These are phyloP conservation scores for Antechinus stuartii DNA, from an alignment of 2,113 vertebrate species.

Conservation along the genomic window DNA sequence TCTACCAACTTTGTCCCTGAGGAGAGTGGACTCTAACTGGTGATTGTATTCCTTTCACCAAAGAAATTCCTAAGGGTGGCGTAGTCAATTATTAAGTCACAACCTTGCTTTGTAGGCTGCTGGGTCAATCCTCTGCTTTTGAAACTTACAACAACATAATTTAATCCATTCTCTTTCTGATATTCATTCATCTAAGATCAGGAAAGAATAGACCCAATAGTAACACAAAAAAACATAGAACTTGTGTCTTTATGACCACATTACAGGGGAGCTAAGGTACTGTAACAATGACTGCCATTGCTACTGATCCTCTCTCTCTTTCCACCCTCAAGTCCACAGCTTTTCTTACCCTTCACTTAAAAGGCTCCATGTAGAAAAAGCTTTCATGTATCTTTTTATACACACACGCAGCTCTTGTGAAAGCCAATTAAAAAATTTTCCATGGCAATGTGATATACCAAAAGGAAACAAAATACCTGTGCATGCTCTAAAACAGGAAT, in stretches of 20 bases:
- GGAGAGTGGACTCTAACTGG: neutral
- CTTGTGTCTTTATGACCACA: neutral
- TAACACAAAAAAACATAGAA: neutral
- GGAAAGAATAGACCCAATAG: neutral
- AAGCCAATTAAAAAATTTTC: neutral
- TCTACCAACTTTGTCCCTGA: neutral
- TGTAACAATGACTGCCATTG: too few species aligned
- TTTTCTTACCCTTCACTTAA: neutral
- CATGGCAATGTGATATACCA: neutral
- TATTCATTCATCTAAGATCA: neutral
- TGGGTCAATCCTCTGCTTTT: neutral
- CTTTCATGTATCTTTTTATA: neutral
- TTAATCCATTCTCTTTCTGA: neutral
- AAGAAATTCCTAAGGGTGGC: neutral
- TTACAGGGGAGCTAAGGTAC: neutral
- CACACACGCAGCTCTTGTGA: neutral
- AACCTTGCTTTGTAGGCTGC: neutral
- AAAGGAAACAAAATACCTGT: neutral
- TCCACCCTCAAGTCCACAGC: neutral
- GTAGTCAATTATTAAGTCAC: neutral
- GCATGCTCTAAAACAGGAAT: too few species aligned
- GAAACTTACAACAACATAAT: neutral
- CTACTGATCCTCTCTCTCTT: neutral
- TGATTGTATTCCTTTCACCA: neutral
- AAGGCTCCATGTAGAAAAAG: neutral